Conservation (phyloP, 2,797 vertebrate species). For the Sebastes minor region DNA sequence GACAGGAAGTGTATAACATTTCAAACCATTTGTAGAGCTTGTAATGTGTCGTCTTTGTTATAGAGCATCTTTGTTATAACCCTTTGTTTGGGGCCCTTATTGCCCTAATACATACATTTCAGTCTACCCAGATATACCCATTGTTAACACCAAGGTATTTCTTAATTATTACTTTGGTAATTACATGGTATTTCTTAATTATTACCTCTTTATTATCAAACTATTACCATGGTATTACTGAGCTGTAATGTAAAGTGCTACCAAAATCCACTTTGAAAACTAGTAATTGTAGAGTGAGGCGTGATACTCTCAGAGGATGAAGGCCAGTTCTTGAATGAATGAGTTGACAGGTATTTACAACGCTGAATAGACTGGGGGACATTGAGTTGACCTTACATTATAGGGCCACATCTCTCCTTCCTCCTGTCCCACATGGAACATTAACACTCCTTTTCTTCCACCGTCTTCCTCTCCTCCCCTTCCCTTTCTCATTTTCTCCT, state of each 20-base stretch:
- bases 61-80: too few relatives aligned
- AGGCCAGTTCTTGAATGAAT: conserved; percentile 52
- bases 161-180: not conserved
- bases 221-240: not conserved
- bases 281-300: conserved; percentile 48
- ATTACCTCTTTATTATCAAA: not conserved
- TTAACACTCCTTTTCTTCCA: conserved; percentile 39
- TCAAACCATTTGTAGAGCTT: too few relatives aligned
- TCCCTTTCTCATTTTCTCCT: conserved; percentile 48
- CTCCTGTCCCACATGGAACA: conserved; percentile 52
- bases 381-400: conserved; percentile 70
- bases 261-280: conserved; percentile 54
- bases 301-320: conserved; percentile 40
- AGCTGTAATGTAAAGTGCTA: not conserved
- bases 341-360: conserved; percentile 60
- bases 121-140: not conserved
- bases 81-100: not conserved
- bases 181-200: not conserved
- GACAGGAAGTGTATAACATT: too few relatives aligned
- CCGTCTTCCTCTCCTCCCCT: conserved; percentile 20
- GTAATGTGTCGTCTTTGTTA: too few relatives aligned
- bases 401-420: conserved; percentile 50
- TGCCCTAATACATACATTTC: not conserved
- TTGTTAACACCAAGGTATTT: not conserved
- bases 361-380: conserved; percentile 44